Evolutionary conservation across 1,140 invertebrate species (phyloP).

Genomic region (Pteromalus puparum): DNA sequence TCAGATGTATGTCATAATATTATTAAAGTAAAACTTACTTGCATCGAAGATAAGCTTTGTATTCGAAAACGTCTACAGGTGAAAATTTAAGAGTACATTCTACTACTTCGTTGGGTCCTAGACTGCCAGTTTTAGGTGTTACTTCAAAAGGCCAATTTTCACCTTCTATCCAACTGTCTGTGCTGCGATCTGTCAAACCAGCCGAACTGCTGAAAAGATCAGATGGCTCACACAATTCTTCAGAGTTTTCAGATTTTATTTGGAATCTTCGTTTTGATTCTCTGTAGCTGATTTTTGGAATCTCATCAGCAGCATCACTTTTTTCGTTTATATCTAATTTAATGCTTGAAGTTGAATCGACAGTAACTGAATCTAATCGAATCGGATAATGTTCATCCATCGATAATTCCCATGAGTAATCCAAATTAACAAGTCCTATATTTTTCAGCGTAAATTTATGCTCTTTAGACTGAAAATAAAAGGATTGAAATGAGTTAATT

Average conservation of each 20-base stretch:
- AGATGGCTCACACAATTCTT: slow-evolving; percentile 6
- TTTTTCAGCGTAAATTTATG: slow-evolving; percentile 58
- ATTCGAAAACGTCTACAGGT: slow-evolving; percentile 65
- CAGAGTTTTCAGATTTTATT: not conserved
- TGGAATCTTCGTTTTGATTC: not conserved
- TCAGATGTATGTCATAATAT: not conserved
- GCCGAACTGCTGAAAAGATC: slow-evolving; percentile 64
- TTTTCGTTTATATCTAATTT: not conserved
- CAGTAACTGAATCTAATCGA: slow-evolving; percentile 36
- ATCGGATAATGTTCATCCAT: slow-evolving; percentile 62
- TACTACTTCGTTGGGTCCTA: slow-evolving; percentile 55
- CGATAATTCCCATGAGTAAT: slow-evolving; percentile 60
- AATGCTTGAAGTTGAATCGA: not conserved
- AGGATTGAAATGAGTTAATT: not conserved
- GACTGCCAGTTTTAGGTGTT: slow-evolving; percentile 59
- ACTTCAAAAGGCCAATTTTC: slow-evolving; percentile 64
- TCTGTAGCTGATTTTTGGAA: not conserved
- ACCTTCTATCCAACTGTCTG: slow-evolving; percentile 63
- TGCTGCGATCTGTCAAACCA: slow-evolving; percentile 57
- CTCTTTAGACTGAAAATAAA: slow-evolving; percentile 53
- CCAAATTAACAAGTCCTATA: slow-evolving; percentile 57
- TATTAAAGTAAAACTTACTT: slow-evolving; percentile 53
- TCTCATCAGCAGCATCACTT: not conserved
- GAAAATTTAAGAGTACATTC: slow-evolving; percentile 61
- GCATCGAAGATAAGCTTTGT: slow-evolving; percentile 64